Conservation (phyloP, 1,140 invertebrate species). For the Sitophilus oryzae region DNA sequence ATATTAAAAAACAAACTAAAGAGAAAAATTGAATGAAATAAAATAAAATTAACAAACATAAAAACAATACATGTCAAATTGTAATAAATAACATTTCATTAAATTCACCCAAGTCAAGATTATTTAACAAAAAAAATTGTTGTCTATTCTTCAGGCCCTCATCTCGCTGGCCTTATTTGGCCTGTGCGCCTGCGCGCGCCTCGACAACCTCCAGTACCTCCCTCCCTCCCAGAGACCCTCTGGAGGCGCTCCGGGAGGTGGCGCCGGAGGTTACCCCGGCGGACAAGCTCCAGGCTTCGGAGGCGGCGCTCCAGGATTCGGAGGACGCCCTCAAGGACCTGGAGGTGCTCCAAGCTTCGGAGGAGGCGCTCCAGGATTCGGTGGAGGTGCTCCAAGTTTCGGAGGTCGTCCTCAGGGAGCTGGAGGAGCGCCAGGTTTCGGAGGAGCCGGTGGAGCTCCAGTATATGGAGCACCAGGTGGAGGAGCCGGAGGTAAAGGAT, state of each 20-base stretch:
- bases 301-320: conserved; percentile 9
- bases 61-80: too few species aligned
- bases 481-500: conserved; percentile 8
- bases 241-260: conserved; percentile 14
- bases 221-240: conserved; percentile 12
- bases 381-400: conserved; percentile 3
- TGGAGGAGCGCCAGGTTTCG: conserved; percentile 14
- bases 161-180: conserved; percentile 21
- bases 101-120: too few species aligned
- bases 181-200: conserved; percentile 21
- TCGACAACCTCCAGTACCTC: conserved; percentile 23
- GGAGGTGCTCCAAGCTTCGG: conserved; percentile 6
- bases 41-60: too few species aligned
- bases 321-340: neutral
- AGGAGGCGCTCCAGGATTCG: conserved; percentile 3
- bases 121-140: neutral
- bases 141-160: too few species aligned
- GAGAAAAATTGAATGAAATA: too few species aligned
- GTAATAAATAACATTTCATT: too few species aligned
- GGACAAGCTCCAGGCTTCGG: too few species aligned
- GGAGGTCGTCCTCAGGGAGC: conserved; percentile 15
- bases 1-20: too few species aligned
- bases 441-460: conserved; percentile 6
- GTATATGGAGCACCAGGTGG: too few species aligned
- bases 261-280: conserved; percentile 15